Conservation (phyloP, 1,140 invertebrate species). For the Euglossa dilemma region DNA sequence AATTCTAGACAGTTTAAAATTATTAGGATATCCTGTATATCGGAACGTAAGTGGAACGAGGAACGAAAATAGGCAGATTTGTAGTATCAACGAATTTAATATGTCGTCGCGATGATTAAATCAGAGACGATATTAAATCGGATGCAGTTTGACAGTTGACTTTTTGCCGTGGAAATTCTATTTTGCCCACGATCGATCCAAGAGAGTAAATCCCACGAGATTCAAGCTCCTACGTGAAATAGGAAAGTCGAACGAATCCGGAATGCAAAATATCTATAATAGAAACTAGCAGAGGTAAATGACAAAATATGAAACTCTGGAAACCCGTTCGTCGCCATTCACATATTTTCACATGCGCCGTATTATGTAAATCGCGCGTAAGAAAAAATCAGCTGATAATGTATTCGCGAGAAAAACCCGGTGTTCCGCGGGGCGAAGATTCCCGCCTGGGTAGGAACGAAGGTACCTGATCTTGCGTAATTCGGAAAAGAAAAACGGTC, state of each 20-base stretch:
- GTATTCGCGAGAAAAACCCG: neutral
- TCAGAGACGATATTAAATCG: no score
- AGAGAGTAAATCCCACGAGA: neutral
- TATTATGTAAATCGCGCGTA: neutral
- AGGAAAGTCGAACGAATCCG: neutral
- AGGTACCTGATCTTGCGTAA: neutral
- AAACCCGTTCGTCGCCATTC: slow-evolving; percentile 1
- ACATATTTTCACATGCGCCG: neutral
- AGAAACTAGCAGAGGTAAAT: neutral
- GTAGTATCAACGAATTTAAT: neutral
- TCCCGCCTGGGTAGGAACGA: no score
- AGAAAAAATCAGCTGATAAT: neutral
- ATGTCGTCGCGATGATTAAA: neutral
- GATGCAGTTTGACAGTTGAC: neutral
- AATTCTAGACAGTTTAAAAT: no score
- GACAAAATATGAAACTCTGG: neutral
- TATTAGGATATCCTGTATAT: no score
- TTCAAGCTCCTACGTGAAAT: neutral
- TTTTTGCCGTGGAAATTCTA: neutral
- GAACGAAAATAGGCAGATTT: neutral
- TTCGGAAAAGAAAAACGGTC: slow-evolving; percentile 11
- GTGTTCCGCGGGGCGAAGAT: neutral
- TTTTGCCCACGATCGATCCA: neutral
- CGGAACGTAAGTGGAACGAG: no score
- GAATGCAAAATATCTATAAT: slow-evolving; percentile 5